Conservation (phyloP, 2,113 vertebrate species). For the Sterrhoptilus dennistouni region DNA sequence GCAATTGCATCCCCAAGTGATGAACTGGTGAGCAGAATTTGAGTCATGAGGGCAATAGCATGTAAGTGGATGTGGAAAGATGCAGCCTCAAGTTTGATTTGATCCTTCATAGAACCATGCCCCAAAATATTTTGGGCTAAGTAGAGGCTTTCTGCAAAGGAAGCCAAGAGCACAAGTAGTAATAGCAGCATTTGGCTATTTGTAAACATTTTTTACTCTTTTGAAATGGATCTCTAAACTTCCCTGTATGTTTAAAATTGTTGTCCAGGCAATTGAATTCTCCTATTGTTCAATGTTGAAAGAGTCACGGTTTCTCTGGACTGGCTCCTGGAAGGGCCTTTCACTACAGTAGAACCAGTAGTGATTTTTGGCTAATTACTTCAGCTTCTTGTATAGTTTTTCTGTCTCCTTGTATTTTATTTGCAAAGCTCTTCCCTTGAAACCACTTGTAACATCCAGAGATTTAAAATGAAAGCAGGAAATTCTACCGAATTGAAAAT, state of each 20-base stretch:
- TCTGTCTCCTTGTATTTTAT: not conserved
- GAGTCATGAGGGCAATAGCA: not conserved
- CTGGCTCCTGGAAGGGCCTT: not conserved
- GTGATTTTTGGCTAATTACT: not conserved
- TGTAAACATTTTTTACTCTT: not conserved
- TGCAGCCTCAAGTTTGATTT: not conserved
- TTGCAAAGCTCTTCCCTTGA: not conserved
- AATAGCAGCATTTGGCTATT: not conserved
- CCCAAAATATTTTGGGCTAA: not conserved
- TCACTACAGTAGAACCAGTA: not conserved
- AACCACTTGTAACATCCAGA: not conserved
- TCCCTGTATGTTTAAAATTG: not conserved
- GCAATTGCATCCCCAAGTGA: rapidly evolving
- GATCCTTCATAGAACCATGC: not conserved
- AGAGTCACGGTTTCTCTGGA: not conserved
- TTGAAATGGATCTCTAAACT: not conserved
- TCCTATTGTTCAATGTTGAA: not conserved
- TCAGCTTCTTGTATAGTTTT: not conserved
- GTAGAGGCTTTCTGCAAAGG: not conserved
- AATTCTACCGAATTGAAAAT: not conserved
- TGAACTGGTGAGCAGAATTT: not conserved
- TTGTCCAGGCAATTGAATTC: not conserved
- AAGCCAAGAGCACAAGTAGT: not conserved
- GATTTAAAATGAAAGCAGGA: not conserved
- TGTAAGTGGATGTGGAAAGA: not conserved